Conservation (phyloP, 2,797 vertebrate species). For the Neosilurus hyrtlii region DNA sequence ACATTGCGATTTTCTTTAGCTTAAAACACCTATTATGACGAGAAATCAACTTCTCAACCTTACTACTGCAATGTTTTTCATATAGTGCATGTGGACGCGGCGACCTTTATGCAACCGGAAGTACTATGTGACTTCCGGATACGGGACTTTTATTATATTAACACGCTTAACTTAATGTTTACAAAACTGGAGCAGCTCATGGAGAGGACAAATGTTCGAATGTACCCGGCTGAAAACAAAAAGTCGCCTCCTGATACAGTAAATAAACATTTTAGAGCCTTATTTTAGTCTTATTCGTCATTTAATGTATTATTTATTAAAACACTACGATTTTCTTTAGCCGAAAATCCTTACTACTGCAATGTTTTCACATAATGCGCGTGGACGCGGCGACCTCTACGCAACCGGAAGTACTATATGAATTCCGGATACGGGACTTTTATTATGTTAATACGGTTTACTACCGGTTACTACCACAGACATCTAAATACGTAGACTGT, state of each 20-base stretch:
- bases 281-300: too few relatives aligned
- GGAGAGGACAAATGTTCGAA: not conserved
- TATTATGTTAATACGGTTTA: too few relatives aligned
- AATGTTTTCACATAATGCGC: not conserved
- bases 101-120: not conserved
- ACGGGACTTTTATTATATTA: not conserved
- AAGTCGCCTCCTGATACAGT: slow-evolving; percentile 45
- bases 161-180: too few relatives aligned
- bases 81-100: not conserved
- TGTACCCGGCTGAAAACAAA: not conserved
- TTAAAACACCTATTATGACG: too few relatives aligned
- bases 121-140: not conserved
- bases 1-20: not conserved
- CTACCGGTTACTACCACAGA: too few relatives aligned
- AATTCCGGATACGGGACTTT: not conserved
- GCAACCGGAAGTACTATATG: not conserved
- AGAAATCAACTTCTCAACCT: too few relatives aligned
- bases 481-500: too few relatives aligned
- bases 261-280: slow-evolving; percentile 53
- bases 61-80: not conserved
- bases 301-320: not conserved
- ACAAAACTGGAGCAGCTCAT: not conserved
- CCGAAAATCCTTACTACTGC: not conserved
- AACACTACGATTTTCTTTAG: not conserved
- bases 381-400: not conserved